phyloP scores from a whole-genome alignment of 2,888 invertebrate species.

The Oscheius myriophilus region DNA sequence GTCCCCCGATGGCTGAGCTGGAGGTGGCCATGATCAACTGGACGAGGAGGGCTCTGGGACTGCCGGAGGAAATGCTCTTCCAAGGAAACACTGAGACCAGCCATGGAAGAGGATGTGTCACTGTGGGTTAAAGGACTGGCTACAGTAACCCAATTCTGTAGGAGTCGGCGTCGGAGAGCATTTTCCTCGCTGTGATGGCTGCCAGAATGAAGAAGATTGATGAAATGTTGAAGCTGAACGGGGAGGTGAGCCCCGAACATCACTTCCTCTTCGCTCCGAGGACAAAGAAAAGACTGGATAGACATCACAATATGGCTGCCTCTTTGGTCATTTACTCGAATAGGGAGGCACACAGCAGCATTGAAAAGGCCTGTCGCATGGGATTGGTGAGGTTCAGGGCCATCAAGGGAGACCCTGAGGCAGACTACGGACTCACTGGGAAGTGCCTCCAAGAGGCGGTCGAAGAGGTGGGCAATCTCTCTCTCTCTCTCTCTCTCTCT shows the following conservation, averaged over 20 bases:
- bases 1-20: slow-evolving; percentile 18
- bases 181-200: slow-evolving; percentile 14
- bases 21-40: slow-evolving; percentile 23
- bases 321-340: slow-evolving; percentile 17
- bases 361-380: slow-evolving; percentile 91
- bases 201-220: slow-evolving; percentile 18
- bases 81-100: slow-evolving; percentile 23
- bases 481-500: too few relatives aligned
- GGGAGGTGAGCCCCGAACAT: background rate
- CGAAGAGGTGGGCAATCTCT: slow-evolving; percentile 69
- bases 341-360: slow-evolving; percentile 85
- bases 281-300: slow-evolving; percentile 1
- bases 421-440: slow-evolving; percentile 82
- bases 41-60: slow-evolving; percentile 7
- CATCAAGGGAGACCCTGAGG: slow-evolving; percentile 82
- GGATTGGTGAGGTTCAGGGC: slow-evolving; percentile 89
- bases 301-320: slow-evolving; percentile 15
- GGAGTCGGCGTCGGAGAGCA: slow-evolving; percentile 25
- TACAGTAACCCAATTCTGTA: background rate
- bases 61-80: slow-evolving; percentile 24
- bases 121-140: background rate
- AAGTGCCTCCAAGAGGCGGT: slow-evolving; percentile 80
- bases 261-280: slow-evolving; percentile 7
- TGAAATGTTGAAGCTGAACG: background rate
- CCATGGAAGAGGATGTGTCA: slow-evolving; percentile 6